These are phyloP conservation scores for Acomys russatus DNA, from an alignment of 2,797 vertebrate genomes.

Conservation along the genomic window DNA sequence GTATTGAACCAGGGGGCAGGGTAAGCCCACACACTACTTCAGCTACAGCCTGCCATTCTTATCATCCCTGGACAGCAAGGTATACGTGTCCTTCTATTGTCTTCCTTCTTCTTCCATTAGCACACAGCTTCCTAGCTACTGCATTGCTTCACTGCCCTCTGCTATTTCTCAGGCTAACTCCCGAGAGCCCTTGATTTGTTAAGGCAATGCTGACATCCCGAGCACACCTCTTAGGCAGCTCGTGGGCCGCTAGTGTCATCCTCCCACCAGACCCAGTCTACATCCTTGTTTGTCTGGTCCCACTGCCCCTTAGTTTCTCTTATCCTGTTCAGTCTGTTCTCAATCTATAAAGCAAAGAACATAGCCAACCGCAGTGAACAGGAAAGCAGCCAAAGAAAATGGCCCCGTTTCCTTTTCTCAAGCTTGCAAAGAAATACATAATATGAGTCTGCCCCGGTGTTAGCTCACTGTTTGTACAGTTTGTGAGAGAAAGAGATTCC, in stretches of 20 bases:
- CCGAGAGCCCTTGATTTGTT: not conserved
- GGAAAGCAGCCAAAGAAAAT: slow-evolving; percentile 69
- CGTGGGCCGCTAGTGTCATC: not conserved
- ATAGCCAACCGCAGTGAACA: slow-evolving; percentile 8
- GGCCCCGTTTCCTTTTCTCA: not conserved
- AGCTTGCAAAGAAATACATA: slow-evolving; percentile 30
- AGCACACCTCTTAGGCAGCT: not conserved
- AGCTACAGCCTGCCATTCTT: not conserved
- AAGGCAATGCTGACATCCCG: not conserved
- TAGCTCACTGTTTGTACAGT: slow-evolving; percentile 44
- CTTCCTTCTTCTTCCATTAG: not conserved
- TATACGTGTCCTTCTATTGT: not conserved
- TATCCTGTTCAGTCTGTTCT: not conserved
- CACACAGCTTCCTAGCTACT: not conserved
- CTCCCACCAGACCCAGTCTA: not conserved
- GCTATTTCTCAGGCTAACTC: not conserved
- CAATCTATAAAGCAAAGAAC: slow-evolving; percentile 18
- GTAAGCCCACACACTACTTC: not conserved
- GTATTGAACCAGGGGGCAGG: not conserved
- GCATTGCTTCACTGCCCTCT: not conserved
- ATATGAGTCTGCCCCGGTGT: slow-evolving; percentile 13
- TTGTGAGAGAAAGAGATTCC: slow-evolving; percentile 32
- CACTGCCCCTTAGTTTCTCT: not conserved
- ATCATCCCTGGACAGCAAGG: not conserved
- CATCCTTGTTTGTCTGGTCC: not conserved